These are phyloP conservation scores for Leptodactylus fuscus DNA, from an alignment of 2,113 vertebrate genomes.

Conservation along the genomic window DNA sequence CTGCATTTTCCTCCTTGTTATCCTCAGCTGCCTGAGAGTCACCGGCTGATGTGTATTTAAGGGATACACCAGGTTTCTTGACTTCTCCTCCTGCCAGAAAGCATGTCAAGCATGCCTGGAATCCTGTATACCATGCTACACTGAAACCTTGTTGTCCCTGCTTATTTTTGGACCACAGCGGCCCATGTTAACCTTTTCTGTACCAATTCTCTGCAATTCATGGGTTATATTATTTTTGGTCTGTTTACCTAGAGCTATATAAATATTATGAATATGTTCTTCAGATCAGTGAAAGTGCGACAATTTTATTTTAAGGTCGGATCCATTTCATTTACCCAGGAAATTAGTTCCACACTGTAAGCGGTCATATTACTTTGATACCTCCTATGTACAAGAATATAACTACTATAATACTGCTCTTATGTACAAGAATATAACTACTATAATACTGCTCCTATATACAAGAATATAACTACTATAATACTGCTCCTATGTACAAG, in stretches of 20 bases:
- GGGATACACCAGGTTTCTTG: constrained; percentile 14
- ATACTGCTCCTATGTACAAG: not conserved
- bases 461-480: constrained; percentile 9
- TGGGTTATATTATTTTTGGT: not conserved
- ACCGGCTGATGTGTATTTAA: constrained; percentile 7
- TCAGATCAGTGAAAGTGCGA: not conserved
- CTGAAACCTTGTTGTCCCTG: constrained; percentile 36
- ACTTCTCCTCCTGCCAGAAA: constrained; percentile 50
- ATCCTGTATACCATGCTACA: constrained; percentile 25
- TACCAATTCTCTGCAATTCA: not conserved
- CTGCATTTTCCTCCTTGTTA: not conserved
- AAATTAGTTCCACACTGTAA: not conserved
- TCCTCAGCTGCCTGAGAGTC: constrained; percentile 29
- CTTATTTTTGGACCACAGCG: not conserved
- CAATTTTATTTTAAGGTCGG: not conserved
- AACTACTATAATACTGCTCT: not conserved
- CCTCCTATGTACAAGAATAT: too few relatives aligned
- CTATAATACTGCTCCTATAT: not conserved
- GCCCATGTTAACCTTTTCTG: constrained; percentile 6
- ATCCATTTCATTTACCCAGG: not conserved
- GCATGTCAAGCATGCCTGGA: constrained; percentile 47
- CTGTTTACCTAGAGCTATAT: not conserved
- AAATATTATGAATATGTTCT: constrained; percentile 2
- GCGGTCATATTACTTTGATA: not conserved
- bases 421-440: constrained; percentile 5